A percentile compares a stretch with the other conserved stretches of the same genome.
phyloP scores from a whole-genome alignment of 2,797 vertebrate genomes.

The Agapornis canus region DNA sequence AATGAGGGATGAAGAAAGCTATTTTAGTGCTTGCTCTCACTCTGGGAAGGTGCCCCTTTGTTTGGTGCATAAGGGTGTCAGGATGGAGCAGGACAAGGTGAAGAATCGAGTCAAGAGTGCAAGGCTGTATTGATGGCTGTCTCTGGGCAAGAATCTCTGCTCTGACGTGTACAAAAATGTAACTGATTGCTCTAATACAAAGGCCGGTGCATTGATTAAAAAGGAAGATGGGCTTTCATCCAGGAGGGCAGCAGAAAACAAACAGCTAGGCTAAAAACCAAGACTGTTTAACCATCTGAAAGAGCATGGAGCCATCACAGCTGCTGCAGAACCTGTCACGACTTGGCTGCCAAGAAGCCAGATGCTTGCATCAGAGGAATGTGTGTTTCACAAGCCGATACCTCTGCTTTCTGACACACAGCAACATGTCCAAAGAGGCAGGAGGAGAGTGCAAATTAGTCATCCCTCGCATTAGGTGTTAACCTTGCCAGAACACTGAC shows the following conservation, averaged over 20 bases:
- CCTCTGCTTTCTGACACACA: constrained; percentile 44
- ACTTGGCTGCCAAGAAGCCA: constrained; percentile 72
- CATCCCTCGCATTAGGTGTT: not conserved
- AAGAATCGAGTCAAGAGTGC: rapidly evolving
- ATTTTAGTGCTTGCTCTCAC: not conserved
- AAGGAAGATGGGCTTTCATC: constrained; percentile 53
- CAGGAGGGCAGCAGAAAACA: constrained; percentile 56
- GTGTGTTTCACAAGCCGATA: constrained; percentile 55
- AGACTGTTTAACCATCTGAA: constrained; percentile 71
- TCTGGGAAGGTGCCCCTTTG: not conserved
- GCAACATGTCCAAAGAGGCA: not conserved
- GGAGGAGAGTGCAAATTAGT: not conserved
- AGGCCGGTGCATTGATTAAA: constrained; percentile 54
- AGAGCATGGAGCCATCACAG: constrained; percentile 60
- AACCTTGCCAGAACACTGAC: not conserved
- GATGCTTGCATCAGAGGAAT: constrained; percentile 66
- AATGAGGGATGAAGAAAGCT: not conserved
- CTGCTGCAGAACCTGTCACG: constrained; percentile 69
- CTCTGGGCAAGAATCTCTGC: not conserved
- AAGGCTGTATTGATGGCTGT: not conserved
- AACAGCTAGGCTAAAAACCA: constrained; percentile 47
- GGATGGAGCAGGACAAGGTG: not conserved
- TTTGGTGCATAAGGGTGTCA: not conserved
- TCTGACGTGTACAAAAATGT: constrained; percentile 40
- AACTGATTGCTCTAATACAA: not conserved